Conservation (phyloP, 2,797 vertebrate genomes). For the Alosa sapidissima region DNA sequence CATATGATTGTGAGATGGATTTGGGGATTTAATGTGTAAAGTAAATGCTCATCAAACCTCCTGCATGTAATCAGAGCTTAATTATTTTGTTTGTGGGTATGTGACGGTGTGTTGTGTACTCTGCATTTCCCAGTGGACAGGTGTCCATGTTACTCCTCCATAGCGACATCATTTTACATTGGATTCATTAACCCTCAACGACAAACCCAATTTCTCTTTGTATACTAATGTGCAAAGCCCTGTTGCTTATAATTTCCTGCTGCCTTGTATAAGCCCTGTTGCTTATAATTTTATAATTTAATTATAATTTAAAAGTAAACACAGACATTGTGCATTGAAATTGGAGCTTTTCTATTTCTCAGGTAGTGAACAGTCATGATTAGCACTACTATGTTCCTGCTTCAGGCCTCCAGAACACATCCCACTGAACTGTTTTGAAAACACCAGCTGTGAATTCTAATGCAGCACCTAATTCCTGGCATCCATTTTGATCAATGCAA, state of each 20-base stretch:
- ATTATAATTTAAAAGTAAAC: not conserved
- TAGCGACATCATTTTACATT: not conserved
- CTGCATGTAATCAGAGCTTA: not conserved
- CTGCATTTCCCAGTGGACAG: not conserved
- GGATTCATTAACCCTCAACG: not conserved
- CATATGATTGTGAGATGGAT: not conserved
- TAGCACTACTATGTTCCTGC: not conserved
- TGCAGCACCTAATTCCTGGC: no score
- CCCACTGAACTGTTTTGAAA: not conserved
- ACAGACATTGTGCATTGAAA: not conserved
- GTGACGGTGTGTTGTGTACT: not conserved
- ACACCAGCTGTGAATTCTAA: not conserved
- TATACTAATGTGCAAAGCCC: not conserved
- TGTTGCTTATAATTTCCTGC: not conserved
- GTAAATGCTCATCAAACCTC: not conserved
- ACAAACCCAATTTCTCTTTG: not conserved
- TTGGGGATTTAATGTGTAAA: not conserved
- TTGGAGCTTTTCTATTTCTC: not conserved
- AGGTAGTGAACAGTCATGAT: not conserved
- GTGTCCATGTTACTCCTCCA: not conserved
- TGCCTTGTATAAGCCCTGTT: not conserved
- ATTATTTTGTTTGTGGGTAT: not conserved
- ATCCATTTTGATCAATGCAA: not conserved
- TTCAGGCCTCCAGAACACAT: not conserved
- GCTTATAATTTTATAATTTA: not conserved